A percentile compares a stretch with the other conserved stretches of the same genome.
Conservation (phyloP, 35 echinoderm and acorn worm genomes). For the Ophiothrix spiculata region DNA sequence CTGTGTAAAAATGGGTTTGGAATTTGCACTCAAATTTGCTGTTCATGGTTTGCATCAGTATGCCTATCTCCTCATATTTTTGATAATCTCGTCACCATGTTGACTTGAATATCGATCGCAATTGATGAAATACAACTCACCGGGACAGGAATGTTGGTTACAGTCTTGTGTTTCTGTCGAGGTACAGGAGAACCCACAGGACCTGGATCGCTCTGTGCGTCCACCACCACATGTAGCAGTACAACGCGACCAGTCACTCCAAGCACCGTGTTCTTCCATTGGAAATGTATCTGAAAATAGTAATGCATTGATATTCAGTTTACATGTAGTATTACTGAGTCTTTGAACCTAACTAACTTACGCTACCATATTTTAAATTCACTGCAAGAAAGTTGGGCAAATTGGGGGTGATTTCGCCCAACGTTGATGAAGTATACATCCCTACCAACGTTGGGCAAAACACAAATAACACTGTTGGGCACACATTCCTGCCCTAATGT, state of each 20-base stretch:
- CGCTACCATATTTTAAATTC: too few relatives aligned
- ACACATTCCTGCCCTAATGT: too few relatives aligned
- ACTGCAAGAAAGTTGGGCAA: too few relatives aligned
- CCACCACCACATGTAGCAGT: slow-evolving; percentile 76
- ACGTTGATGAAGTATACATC: too few relatives aligned
- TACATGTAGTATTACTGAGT: too few relatives aligned
- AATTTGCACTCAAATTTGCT: background rate
- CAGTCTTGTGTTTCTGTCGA: slow-evolving; percentile 67
- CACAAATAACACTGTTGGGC: too few relatives aligned
- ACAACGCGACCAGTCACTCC: slow-evolving; percentile 71
- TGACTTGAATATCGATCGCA: background rate
- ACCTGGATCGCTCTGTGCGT: slow-evolving; percentile 34
- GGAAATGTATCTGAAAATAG: too few relatives aligned
- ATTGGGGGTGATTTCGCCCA: too few relatives aligned
- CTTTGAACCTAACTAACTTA: too few relatives aligned
- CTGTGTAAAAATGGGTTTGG: background rate
- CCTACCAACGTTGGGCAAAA: too few relatives aligned
- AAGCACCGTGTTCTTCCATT: slow-evolving; percentile 26
- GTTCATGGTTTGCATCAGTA: background rate
- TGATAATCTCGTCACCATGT: background rate
- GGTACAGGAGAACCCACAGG: slow-evolving; percentile 59
- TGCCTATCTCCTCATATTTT: background rate
- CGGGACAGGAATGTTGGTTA: slow-evolving; percentile 52
- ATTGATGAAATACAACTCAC: slow-evolving; percentile 27
- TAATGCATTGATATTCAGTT: too few relatives aligned